Evolutionary conservation across 2,888 invertebrate species (phyloP), one percentile per base, ranked within the genome.

Genomic region (Lamproptera curius): DNA sequence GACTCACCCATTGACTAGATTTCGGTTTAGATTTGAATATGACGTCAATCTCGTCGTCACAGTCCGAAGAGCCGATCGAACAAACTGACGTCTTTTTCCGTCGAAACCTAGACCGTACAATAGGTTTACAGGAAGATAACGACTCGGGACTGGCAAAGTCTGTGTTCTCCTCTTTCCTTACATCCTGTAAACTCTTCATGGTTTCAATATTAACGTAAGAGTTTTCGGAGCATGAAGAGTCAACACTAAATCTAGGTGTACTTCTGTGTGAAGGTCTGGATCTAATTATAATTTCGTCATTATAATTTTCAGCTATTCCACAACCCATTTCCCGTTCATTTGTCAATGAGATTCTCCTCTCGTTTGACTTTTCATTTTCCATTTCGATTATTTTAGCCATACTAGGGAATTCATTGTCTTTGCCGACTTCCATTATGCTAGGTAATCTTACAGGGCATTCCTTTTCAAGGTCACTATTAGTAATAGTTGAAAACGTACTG

Each of bases 1-100:
- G 73, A 70, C 88, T 88, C 56, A 88, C 84, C 88, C 88, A 88
- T 54, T 88, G 88, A 88, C 88, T 88, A 87, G 88, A 88, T 74
- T 88, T 88, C 53, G 88, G 88, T 65, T 88, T 88, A 59, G 88
- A 88, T 79, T 88, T 88, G 72, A 88, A 88, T 70, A 88, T 88
- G 55, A 88, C 88, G 65, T 88, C 88, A 60, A 86, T 75, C 58
- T 88, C 88, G 54, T 88, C 88, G 67, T 88, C 88, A 58, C 82
- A 85, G 62, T 88, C 88, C 54, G 85, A 88, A 55, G 88, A 88
- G 62, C 88, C 88, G 57, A 88, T 86, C 53, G 88, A 88, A 70
- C 86, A 88, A 51, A 88, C 88, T 34, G 88, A 88, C 52, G 82
- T 84, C 59, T 88, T 88, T 69, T 88, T 88, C 55, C 76, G 76